These are phyloP conservation scores for Sphenodon punctatus DNA, from an alignment of 2,797 vertebrate species.

Conservation along the genomic window DNA sequence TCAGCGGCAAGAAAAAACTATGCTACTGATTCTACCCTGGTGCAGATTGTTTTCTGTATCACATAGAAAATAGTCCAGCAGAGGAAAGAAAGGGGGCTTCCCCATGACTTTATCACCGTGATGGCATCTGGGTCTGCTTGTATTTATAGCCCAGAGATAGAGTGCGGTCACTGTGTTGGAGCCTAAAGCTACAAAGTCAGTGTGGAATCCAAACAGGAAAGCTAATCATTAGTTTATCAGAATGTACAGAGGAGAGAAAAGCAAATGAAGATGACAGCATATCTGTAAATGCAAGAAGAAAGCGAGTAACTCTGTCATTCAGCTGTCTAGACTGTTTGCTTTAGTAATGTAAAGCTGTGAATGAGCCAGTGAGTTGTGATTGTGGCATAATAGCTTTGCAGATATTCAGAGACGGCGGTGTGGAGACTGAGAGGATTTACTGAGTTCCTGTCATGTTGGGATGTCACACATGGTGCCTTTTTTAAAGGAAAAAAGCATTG, in stretches of 20 bases:
- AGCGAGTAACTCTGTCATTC: conserved; percentile 77
- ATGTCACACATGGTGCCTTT: conserved; percentile 66
- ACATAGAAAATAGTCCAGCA: conserved; percentile 10
- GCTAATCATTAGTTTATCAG: conserved; percentile 73
- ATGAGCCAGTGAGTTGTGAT: conserved; percentile 70
- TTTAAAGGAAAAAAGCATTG: conserved; percentile 62
- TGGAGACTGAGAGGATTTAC: conserved; percentile 80
- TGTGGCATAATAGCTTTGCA: conserved; percentile 72
- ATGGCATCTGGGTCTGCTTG: conserved; percentile 56
- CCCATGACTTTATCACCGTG: neutral
- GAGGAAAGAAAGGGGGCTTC: conserved; percentile 11
- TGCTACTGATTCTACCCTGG: neutral
- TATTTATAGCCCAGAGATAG: too few relatives aligned
- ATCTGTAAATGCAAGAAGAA: conserved; percentile 72
- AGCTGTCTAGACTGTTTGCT: conserved; percentile 83
- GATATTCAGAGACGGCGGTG: conserved; percentile 73
- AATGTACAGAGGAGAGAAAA: conserved; percentile 70
- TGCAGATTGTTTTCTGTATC: neutral
- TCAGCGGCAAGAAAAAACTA: neutral
- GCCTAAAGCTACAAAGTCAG: conserved; percentile 66
- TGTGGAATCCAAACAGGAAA: conserved; percentile 79
- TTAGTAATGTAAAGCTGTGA: conserved; percentile 76
- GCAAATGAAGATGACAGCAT: conserved; percentile 73
- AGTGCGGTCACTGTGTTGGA: too few relatives aligned
- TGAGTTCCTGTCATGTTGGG: conserved; percentile 74